Conservation (phyloP, 2,797 vertebrate species). For the Halcyon chelicuti region DNA sequence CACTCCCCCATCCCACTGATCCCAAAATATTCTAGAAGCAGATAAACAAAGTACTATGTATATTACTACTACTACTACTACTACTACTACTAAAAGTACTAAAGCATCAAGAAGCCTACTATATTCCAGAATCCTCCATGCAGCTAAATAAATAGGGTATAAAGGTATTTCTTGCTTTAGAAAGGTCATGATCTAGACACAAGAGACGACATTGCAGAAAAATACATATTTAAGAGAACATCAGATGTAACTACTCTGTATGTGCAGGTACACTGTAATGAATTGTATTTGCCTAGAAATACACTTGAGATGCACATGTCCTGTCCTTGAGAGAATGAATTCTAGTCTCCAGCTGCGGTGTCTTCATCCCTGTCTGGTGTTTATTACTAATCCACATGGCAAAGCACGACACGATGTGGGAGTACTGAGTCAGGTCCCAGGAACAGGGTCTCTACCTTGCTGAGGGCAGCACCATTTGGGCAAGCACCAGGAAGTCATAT, state of each 20-base stretch:
- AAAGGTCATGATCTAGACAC: not conserved
- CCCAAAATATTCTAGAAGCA: not conserved
- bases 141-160: not conserved
- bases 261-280: not conserved
- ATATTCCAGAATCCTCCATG: not conserved
- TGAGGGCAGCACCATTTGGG: not conserved
- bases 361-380: not conserved
- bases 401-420: not conserved
- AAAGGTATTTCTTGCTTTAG: not conserved
- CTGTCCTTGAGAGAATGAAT: not conserved
- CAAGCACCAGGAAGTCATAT: fast-evolving
- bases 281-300: not conserved
- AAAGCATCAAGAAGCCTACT: not conserved
- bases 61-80: not conserved
- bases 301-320: fast-evolving
- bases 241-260: fast-evolving
- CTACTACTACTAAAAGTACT: not conserved
- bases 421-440: not conserved
- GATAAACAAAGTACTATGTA: not conserved
- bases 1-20: not conserved
- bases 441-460: not conserved
- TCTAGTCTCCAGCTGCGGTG: not conserved
- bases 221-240: not conserved
- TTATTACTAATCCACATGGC: not conserved
- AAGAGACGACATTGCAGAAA: not conserved